A percentile compares a stretch with the other conserved stretches of the same genome.
phyloP scores from a whole-genome alignment of 2,888 invertebrate species.

The Autographa pulchrina region DNA sequence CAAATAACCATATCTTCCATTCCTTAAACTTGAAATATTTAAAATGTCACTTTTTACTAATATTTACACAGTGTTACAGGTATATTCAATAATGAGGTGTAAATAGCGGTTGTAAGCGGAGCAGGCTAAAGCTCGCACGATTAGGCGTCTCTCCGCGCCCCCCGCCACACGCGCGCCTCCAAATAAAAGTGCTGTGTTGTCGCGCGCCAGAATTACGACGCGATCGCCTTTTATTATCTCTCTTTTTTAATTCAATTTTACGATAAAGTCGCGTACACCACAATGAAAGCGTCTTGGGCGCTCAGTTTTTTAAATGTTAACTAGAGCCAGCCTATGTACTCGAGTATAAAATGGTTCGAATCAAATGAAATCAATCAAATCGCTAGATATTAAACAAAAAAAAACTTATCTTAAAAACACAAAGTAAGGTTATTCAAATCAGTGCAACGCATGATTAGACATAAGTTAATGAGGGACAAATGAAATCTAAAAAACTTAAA shows the following conservation, averaged over 20 bases:
- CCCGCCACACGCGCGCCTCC: conserved; percentile 81
- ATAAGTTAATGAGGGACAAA: too few species aligned
- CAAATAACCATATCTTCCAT: too few species aligned
- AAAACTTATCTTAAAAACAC: too few species aligned
- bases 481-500: not conserved
- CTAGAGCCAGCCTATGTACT: conserved; percentile 5
- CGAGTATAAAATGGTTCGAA: too few species aligned
- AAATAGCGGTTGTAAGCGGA: conserved; percentile 63
- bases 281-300: conserved; percentile 67
- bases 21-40: not conserved
- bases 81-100: conserved; percentile 7
- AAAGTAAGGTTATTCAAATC: too few species aligned
- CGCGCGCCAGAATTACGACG: conserved; percentile 88
- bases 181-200: conserved; percentile 88
- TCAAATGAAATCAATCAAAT: too few species aligned
- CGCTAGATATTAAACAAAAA: too few species aligned
- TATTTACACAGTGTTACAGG: too few species aligned
- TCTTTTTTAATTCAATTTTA: conserved; percentile 89
- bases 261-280: conserved; percentile 79
- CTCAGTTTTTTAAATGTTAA: conserved; percentile 34
- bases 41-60: too few species aligned
- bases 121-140: conserved; percentile 77
- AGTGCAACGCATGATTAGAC: too few species aligned
- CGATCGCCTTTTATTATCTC: conserved; percentile 86
- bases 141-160: conserved; percentile 72